A percentile compares a stretch with the other conserved stretches of the same genome.
These are phyloP conservation scores for Synanceia verrucosa DNA, from an alignment of 2,797 vertebrate species.

Conservation along the genomic window DNA sequence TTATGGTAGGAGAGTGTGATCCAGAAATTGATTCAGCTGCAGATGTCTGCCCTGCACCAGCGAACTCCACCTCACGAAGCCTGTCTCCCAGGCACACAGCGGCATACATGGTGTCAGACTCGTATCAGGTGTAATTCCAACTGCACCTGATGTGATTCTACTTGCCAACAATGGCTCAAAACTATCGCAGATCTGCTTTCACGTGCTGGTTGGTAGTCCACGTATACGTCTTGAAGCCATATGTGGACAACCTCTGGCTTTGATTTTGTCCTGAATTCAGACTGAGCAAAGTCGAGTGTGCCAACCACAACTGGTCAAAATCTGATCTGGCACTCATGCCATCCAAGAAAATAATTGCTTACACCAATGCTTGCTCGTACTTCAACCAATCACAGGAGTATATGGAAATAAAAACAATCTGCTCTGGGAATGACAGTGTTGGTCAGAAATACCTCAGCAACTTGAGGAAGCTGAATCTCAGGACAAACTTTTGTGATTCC, in stretches of 20 bases:
- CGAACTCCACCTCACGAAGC: neutral
- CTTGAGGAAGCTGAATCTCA: neutral
- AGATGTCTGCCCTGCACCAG: neutral
- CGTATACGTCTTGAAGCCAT: constrained; percentile 13
- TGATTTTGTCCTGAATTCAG: constrained; percentile 2
- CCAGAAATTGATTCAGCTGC: constrained; percentile 1
- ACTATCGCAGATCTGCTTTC: constrained; percentile 14
- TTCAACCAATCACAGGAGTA: neutral
- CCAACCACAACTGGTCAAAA: constrained; percentile 7
- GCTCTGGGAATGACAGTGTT: neutral
- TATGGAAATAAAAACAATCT: neutral
- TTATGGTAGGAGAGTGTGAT: constrained; percentile 5
- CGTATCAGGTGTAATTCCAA: constrained; percentile 4
- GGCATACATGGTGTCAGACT: constrained; percentile 10
- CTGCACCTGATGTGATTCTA: constrained; percentile 20
- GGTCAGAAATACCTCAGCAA: neutral
- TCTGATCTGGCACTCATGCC: neutral
- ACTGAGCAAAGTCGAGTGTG: constrained; percentile 1
- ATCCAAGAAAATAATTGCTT: constrained; percentile 4
- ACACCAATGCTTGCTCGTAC: neutral
- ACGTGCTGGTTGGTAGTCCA: neutral
- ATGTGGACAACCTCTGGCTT: constrained; percentile 4
- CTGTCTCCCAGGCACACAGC: constrained; percentile 1
- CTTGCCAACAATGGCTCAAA: constrained; percentile 4
- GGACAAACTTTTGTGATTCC: neutral